Conservation (phyloP, 2,888 invertebrate genomes). For the Orgyia antiqua region DNA sequence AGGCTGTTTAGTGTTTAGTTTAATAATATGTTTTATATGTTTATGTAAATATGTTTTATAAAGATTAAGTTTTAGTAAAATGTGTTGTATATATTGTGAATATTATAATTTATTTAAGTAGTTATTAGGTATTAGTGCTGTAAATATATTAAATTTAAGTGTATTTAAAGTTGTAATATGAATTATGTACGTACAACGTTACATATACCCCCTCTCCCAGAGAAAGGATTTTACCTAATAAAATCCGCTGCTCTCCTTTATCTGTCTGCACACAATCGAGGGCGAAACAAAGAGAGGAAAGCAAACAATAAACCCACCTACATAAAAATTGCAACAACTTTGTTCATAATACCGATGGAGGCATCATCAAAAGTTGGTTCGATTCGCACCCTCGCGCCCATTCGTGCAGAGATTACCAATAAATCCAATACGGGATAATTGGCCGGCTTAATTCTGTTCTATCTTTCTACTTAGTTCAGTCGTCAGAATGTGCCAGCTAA, state of each 20-base stretch:
- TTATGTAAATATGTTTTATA: no score
- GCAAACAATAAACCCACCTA: slow-evolving; percentile 72
- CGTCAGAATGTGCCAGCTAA: slow-evolving; percentile 77
- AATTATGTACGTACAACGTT: no score
- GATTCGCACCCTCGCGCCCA: slow-evolving; percentile 76
- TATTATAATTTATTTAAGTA: no score
- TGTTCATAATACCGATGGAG: slow-evolving; percentile 75
- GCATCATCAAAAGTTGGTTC: slow-evolving; percentile 77
- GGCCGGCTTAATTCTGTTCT: slow-evolving; percentile 78
- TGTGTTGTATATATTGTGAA: no score
- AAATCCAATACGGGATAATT: slow-evolving; percentile 79
- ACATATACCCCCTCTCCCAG: no score
- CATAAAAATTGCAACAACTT: slow-evolving; percentile 78
- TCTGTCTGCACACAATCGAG: slow-evolving; percentile 63
- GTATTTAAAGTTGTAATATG: no score
- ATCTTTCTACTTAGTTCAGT: slow-evolving; percentile 79
- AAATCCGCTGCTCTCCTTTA: slow-evolving; percentile 63
- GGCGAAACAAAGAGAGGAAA: slow-evolving; percentile 62
- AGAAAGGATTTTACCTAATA: no score
- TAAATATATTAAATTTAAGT: no score
- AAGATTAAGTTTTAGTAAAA: no score
- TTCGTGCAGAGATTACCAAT: slow-evolving; percentile 79
- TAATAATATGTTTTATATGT: no score
- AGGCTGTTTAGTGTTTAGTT: no score
- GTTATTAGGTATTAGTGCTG: no score